Evolutionary conservation across 2,797 vertebrate genomes (phyloP), one percentile per base, ranked within the genome.

Genomic region (Chelon auratus): DNA sequence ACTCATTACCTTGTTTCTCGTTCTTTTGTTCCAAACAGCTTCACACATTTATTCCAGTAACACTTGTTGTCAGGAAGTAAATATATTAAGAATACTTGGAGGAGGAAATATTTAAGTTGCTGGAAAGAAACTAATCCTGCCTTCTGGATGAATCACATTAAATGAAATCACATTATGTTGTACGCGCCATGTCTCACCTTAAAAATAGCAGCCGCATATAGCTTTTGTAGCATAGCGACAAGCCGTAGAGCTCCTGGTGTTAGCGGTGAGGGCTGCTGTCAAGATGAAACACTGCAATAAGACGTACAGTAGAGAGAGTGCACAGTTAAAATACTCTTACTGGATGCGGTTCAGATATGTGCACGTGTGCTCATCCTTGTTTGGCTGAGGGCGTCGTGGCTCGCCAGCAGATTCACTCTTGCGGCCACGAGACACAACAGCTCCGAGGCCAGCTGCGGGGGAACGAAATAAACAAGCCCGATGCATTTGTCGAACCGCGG

Each of bases 141-240:
- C 51, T 51, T 54, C 55, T 65, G 48, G 33, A 58, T 42, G 26
- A 36, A 47, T 65, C 18, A 18, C 10, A 56, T 72, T 62, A 58
- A 61, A 71, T 33, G 30, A 33, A 33, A 33, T 7, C 30, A 33
- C 30, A 63, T 60, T 10, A 71, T 43, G 72, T 72, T 77, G 63
- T 37, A 58, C 72, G 57, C 71, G 50, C 22, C 58, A 17, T 39
- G 55, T 78, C 55, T 73, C 65, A 73, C 60, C 54, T 82, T 77
- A 84, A 82, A 86, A 88, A 84, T 81, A 84, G 76, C 83, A 80
- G 68, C 75, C 53, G 76, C 66, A 62, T 80, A 78, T 75, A 68
- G 77, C 71, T 62, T 40, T 61, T 65, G 62, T 56, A 86, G 80
- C 82, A 86, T 56, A 86, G 80, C 82, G 85, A 81, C 77, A 87